These are phyloP conservation scores for Chelon labrosus DNA, from an alignment of 2,797 vertebrate species.

Conservation along the genomic window DNA sequence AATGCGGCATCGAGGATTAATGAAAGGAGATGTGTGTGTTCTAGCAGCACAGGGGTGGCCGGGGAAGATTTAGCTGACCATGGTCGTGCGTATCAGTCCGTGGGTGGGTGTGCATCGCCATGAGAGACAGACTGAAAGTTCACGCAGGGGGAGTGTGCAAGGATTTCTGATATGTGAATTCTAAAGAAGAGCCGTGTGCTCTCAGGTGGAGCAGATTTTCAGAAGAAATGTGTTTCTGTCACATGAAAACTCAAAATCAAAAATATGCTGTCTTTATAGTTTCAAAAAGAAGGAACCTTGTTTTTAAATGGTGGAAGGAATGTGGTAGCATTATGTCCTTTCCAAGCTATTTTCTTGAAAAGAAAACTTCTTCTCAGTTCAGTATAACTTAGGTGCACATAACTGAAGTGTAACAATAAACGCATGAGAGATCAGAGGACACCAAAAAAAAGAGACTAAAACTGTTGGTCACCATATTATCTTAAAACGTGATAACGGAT, in stretches of 20 bases:
- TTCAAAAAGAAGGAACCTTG: not conserved
- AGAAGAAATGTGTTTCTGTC: constrained; percentile 3
- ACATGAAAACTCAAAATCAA: constrained; percentile 1
- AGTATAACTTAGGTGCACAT: not conserved
- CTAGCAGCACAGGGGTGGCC: not conserved
- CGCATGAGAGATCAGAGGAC: no score
- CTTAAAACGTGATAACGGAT: no score
- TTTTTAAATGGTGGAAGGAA: not conserved
- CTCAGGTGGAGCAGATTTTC: constrained; percentile 19
- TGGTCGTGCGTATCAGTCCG: not conserved
- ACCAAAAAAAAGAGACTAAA: no score
- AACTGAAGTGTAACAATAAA: no score
- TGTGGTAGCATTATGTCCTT: not conserved
- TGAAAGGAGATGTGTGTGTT: constrained; percentile 8
- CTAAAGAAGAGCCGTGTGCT: constrained; percentile 23
- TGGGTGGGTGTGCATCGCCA: constrained; percentile 6
- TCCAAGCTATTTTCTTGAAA: not conserved
- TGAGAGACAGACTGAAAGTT: constrained; percentile 16
- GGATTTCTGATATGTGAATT: constrained; percentile 36
- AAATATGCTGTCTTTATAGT: not conserved
- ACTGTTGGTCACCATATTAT: no score
- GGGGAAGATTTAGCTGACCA: constrained; percentile 34
- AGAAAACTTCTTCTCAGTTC: not conserved
- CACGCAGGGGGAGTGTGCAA: constrained; percentile 20
- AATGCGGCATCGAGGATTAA: constrained; percentile 32